Evolutionary conservation across 2,888 invertebrate species (phyloP).

Genomic region (Yponomeuta malinellus): DNA sequence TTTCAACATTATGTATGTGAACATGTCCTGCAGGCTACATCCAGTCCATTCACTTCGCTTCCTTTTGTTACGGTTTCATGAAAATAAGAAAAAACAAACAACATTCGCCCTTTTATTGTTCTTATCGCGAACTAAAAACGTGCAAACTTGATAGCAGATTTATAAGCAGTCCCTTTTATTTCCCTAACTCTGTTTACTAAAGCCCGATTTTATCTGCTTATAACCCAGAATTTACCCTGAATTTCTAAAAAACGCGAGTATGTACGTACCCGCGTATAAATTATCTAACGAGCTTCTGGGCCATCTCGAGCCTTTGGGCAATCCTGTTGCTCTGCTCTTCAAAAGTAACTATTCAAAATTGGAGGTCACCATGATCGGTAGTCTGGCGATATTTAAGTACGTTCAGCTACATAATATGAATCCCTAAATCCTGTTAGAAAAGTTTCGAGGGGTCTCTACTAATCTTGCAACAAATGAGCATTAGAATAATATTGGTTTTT

Average conservation of each 20-base stretch:
- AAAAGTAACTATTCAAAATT: background rate
- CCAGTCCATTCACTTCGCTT: too few species aligned
- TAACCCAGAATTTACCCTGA: background rate
- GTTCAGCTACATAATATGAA: background rate
- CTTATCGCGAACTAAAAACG: too few species aligned
- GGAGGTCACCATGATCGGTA: background rate
- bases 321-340: background rate
- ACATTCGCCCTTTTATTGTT: too few species aligned
- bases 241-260: background rate
- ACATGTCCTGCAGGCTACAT: too few species aligned
- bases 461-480: constrained; percentile 11
- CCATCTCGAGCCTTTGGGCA: background rate
- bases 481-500: constrained; percentile 15
- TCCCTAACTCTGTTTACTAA: too few species aligned
- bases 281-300: constrained; percentile 2
- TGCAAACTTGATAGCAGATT: too few species aligned
- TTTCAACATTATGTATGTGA: too few species aligned
- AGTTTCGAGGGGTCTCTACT: background rate
- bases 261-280: background rate
- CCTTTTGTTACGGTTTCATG: too few species aligned
- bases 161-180: too few species aligned
- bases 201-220: background rate
- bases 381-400: background rate
- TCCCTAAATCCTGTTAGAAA: background rate
- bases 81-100: too few species aligned